Base-by-base conservation (phyloP, 1,140 invertebrate genomes). In the Scylla paramamosain region DNA sequence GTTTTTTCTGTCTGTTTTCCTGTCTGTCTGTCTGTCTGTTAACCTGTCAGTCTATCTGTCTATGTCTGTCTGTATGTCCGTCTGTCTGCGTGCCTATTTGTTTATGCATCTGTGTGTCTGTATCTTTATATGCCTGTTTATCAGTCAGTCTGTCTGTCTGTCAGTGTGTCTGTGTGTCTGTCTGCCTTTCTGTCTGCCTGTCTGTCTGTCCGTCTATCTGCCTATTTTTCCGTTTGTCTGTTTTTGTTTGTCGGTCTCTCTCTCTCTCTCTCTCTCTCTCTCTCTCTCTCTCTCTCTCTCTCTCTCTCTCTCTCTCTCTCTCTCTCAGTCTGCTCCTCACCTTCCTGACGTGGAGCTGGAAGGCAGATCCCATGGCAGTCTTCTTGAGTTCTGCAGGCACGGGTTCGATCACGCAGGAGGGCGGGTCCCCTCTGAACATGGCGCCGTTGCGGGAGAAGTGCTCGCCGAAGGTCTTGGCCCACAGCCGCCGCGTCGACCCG, bases 381-480 rank as follows among this genome's bases (percentile, higher is more conserved):
- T 95, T 95, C 83, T 95, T 95, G 48, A 96, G 39, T 20, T 96
- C 94, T 0, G 95, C 95, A 1, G 95, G 95, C 12, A 95, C 46
- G n/a, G 93, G 96, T 45, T 95, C 89, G 86, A 96, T 96, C 52
- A 95, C 82, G 31, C 45, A 92, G 12, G 88, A 31, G 2, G 96
- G 96, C 59, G 96, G 96, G 89, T 96, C 96, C 0, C 96, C 96
- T 2, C 96, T 46, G 31, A 95, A 96, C 96, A 96, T 96, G 52
- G 93, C 90, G 2, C 96, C 96, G 89, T 96, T 95, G 14, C 96
- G 67, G 28, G 84, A 48, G 93, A 96, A 96, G 91, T 92, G 94
- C 87, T 96, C 96, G 31, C 95, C 95, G 93, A 95, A 96, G 14
- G 96, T 91, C 86, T 95, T 94, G 20, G 92, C 93, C 96, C 96